A percentile compares a stretch with the other conserved stretches of the same genome.
Evolutionary conservation across 2,113 vertebrate genomes (phyloP).

Genomic region (Amphilophus citrinellus): DNA sequence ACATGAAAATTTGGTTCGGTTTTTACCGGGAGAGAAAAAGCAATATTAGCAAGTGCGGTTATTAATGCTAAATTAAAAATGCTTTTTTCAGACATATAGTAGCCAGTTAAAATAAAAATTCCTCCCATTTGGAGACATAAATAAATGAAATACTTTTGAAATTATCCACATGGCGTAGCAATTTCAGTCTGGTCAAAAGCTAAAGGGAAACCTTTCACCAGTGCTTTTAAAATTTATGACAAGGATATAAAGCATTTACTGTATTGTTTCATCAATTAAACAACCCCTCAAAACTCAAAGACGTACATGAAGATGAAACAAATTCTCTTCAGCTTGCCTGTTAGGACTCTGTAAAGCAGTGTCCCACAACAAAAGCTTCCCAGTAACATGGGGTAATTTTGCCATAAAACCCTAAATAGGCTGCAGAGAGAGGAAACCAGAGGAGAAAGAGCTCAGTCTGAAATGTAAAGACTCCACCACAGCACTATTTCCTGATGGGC

Average conservation of each 20-base stretch:
- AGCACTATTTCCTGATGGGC: conserved; percentile 59
- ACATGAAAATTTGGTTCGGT: not conserved
- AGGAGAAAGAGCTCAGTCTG: conserved; percentile 48
- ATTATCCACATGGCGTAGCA: not conserved
- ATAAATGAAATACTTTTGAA: not conserved
- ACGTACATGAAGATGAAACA: conserved; percentile 45
- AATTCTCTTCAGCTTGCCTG: conserved; percentile 20
- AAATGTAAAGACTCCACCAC: conserved; percentile 35
- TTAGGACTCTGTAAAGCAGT: conserved; percentile 59
- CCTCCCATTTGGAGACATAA: not conserved
- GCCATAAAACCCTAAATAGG: conserved; percentile 61
- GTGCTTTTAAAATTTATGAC: conserved; percentile 41
- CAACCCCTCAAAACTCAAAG: conserved; percentile 26
- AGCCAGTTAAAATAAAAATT: not conserved
- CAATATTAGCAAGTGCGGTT: not conserved
- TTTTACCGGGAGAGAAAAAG: not conserved
- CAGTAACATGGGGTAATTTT: conserved; percentile 50
- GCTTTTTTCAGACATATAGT: not conserved
- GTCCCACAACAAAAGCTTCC: conserved; percentile 64
- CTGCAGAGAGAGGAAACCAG: conserved; percentile 50
- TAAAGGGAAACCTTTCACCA: not conserved
- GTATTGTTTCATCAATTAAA: conserved; percentile 54
- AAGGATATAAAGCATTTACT: conserved; percentile 53
- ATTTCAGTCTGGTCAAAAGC: not conserved
- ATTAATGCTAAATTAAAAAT: not conserved